Conservation (phyloP, 2,888 invertebrate genomes). For the Hetaerina titia region DNA sequence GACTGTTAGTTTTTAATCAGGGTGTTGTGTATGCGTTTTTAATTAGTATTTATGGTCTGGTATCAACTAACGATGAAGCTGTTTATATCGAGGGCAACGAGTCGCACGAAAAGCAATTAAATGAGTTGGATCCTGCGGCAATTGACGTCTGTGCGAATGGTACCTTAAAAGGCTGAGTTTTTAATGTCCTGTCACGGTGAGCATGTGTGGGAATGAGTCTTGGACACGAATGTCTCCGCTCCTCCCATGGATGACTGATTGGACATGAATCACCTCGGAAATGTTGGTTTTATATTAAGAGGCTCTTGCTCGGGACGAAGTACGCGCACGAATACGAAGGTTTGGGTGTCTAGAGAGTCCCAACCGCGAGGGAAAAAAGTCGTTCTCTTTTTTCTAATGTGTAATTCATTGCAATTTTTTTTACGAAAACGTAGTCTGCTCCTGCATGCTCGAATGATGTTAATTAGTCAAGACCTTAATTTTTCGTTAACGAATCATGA, state of each 20-base stretch:
- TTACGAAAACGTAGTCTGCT: no score
- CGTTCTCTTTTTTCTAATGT: no score
- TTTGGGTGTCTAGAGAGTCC: no score
- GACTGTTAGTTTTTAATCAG: no score
- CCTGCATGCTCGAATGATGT: no score
- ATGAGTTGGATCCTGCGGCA: background rate
- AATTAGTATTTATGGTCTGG: background rate
- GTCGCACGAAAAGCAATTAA: background rate
- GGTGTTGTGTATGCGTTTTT: background rate
- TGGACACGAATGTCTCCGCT: background rate
- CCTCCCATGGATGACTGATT: background rate
- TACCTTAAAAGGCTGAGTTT: background rate
- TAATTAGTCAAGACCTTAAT: no score
- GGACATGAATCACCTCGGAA: background rate
- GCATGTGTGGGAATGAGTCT: constrained; percentile 25
- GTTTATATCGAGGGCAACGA: background rate
- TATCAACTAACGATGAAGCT: background rate
- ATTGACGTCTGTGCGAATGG: background rate
- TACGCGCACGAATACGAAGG: no score
- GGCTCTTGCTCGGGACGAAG: background rate
- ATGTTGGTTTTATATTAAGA: background rate
- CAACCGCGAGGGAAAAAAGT: no score
- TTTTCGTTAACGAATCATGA: no score
- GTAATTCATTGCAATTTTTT: no score
- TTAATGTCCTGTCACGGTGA: background rate